Percentiles rank a stretch among this genome's conserved stretches.
Conservation (phyloP, 2,888 invertebrate species). For the Phengaris alcon region DNA sequence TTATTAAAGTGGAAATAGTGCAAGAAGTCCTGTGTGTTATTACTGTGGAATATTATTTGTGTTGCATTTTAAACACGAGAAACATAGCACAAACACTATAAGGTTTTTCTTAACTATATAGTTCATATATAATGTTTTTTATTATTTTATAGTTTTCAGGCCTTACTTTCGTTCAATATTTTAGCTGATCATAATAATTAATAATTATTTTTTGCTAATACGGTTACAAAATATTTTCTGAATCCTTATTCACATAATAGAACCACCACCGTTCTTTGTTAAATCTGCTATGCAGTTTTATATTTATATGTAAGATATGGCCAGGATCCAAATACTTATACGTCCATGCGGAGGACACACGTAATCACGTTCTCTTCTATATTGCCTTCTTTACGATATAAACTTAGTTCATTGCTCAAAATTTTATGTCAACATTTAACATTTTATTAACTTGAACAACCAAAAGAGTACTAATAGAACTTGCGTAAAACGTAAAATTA, state of each 20-base stretch:
- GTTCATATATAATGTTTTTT: too few species aligned
- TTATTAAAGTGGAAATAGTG: too few species aligned
- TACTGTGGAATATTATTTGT: too few species aligned
- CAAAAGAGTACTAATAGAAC: background rate
- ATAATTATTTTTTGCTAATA: background rate
- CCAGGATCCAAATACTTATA: slow-evolving; percentile 34
- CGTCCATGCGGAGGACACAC: slow-evolving; percentile 22
- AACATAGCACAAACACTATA: too few species aligned
- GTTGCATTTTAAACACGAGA: too few species aligned
- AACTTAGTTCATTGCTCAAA: slow-evolving; percentile 23
- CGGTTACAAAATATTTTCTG: background rate
- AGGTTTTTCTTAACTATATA: too few species aligned
- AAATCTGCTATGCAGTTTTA: slow-evolving; percentile 1
- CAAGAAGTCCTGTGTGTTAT: too few species aligned
- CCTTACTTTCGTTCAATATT: too few species aligned
- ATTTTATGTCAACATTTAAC: background rate
- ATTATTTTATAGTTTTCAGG: too few species aligned
- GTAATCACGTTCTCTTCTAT: slow-evolving; percentile 18
- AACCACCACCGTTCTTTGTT: background rate
- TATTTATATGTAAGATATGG: slow-evolving; percentile 31
- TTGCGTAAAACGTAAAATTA: background rate
- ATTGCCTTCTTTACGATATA: slow-evolving; percentile 9
- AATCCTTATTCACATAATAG: background rate
- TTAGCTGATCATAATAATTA: too few species aligned
- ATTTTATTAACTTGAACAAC: background rate